These are phyloP conservation scores for Teleopsis dalmanni DNA, from an alignment of 1,140 invertebrate genomes.

Conservation along the genomic window DNA sequence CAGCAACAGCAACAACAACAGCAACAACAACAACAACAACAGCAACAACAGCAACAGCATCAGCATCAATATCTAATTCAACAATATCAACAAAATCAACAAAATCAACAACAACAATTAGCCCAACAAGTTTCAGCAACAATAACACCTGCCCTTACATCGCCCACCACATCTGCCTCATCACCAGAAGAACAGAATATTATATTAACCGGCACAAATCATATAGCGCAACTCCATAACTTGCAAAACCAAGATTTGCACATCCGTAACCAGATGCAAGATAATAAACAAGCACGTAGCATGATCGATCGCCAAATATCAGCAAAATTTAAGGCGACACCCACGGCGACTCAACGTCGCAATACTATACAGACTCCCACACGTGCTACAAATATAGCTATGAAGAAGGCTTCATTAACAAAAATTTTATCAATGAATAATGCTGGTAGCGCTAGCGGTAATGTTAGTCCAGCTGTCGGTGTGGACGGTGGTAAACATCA, in stretches of 20 bases:
- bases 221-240: slow-evolving; percentile 7
- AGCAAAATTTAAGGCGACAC: slow-evolving; percentile 29
- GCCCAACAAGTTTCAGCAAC: slow-evolving; percentile 1
- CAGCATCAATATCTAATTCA: background rate
- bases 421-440: slow-evolving; percentile 31
- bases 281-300: slow-evolving; percentile 13
- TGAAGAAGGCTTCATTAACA: slow-evolving; percentile 28
- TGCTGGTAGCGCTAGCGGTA: slow-evolving; percentile 1
- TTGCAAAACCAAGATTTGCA: background rate
- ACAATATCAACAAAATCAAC: background rate
- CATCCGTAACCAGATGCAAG: slow-evolving; percentile 8
- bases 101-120: background rate
- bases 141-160: slow-evolving; percentile 5
- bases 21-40: slow-evolving; percentile 11
- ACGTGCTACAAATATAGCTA: slow-evolving; percentile 19
- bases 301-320: slow-evolving; percentile 36
- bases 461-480: background rate
- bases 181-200: slow-evolving; percentile 35
- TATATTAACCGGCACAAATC: slow-evolving; percentile 16
- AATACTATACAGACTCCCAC: slow-evolving; percentile 29
- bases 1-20: slow-evolving; percentile 19
- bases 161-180: slow-evolving; percentile 23
- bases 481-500: slow-evolving; percentile 11
- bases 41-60: slow-evolving; percentile 9
- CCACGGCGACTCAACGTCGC: slow-evolving; percentile 19